Evolutionary conservation across 2,797 vertebrate species (phyloP).

Genomic region (Meda fulgida): DNA sequence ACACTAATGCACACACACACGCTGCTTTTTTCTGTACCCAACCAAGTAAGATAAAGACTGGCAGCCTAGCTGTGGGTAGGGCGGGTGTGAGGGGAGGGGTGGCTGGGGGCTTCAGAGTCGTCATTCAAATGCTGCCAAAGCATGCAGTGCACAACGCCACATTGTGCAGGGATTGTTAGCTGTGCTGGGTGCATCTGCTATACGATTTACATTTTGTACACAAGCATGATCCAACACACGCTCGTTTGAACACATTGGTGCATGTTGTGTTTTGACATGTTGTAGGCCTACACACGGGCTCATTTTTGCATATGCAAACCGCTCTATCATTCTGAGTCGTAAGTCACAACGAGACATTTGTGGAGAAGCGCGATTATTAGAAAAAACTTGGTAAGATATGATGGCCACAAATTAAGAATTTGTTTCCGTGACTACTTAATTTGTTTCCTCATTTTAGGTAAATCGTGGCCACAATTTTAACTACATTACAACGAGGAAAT

Average conservation of each 20-base stretch:
- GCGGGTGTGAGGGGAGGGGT: slow-evolving; percentile 57
- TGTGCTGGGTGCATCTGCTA: slow-evolving; percentile 49
- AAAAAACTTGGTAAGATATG: neutral
- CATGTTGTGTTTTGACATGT: slow-evolving; percentile 3
- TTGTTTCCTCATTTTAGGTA: neutral
- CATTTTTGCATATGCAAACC: neutral
- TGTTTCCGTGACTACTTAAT: neutral
- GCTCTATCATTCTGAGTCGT: neutral
- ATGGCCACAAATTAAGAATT: neutral
- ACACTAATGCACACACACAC: slow-evolving; percentile 60
- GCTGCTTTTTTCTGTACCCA: slow-evolving; percentile 78
- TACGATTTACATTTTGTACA: slow-evolving; percentile 34
- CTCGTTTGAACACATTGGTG: slow-evolving; percentile 42
- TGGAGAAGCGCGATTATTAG: neutral
- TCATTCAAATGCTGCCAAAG: slow-evolving; percentile 67
- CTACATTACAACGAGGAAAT: neutral
- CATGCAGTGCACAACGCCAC: slow-evolving; percentile 49
- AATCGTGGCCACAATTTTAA: neutral
- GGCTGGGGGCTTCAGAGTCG: slow-evolving; percentile 49
- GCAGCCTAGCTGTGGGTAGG: slow-evolving; percentile 75
- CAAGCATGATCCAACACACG: slow-evolving; percentile 38
- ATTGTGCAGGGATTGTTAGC: slow-evolving; percentile 51
- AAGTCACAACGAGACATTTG: neutral
- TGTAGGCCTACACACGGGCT: neutral
- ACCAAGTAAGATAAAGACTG: slow-evolving; percentile 85